Evolutionary conservation across 2,113 vertebrate genomes (phyloP), one percentile per base, ranked within the genome.

Genomic region (Gopherus evgoodei): DNA sequence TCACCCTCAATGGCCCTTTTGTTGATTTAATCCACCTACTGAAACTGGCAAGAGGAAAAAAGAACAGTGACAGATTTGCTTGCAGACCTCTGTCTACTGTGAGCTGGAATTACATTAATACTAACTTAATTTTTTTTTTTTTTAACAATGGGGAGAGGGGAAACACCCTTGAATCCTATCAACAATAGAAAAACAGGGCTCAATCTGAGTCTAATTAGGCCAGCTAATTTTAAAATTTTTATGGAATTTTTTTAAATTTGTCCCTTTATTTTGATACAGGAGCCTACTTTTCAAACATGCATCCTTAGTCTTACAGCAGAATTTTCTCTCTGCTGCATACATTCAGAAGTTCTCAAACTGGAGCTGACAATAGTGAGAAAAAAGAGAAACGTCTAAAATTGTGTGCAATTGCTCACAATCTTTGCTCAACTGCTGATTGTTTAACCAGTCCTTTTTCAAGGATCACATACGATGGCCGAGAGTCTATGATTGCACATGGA

Each of bases 201-300:
- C 75, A 76, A 27, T 27, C 27, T 25, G 24, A 47, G 42, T 27
- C 38, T 10, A 24, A 38, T 49, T 83, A n/a, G 44, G 57, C 2
- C 76, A 62, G 72, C 59, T 0, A 54, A 27, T 2, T 53, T 81
- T 44, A 3, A 81, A 87, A 69, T 65, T 14, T 1, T 8, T 21
- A 4, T 57, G 53, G 4, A 25, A 65, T 21, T 69, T 21, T n/a
- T 69, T n/a, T 42, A 50, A 21, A 2, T 44, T 27, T 44, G 29
- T 13, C 31, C 6, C 25, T 38, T 11, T 25, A 5, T 3, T 8
- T 31, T 12, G 14, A 27, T 1, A 27, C 7, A 56, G 16, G 59
- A 86, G 44, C 0, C 35, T 27, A 2, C 2, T 87, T 89, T 79
- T 87, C 1, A 57, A 1, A 0, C 5, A 44, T 14, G 17, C 22